phyloP scores from a whole-genome alignment of 2,888 invertebrate genomes.

The Sminthurinus aureus region DNA sequence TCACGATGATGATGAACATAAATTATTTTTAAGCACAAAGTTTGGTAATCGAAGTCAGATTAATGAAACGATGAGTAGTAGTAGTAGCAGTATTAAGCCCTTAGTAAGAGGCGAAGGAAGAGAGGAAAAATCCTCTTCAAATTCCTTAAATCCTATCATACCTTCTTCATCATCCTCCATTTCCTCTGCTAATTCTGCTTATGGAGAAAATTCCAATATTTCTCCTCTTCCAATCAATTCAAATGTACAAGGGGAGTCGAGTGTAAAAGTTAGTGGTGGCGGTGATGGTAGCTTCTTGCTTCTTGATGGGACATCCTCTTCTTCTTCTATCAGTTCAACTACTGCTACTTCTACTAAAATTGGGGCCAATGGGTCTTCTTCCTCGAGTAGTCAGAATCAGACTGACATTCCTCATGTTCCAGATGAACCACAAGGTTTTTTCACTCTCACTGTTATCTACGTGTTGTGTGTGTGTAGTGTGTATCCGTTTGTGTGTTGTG shows the following conservation, averaged over 20 bases:
- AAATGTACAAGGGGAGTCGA: slow-evolving; percentile 21
- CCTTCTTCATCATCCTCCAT: background rate
- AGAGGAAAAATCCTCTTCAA: slow-evolving; percentile 34
- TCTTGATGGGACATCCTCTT: slow-evolving; percentile 26
- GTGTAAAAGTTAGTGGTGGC: slow-evolving; percentile 26
- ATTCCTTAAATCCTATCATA: slow-evolving; percentile 17
- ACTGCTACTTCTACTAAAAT: background rate
- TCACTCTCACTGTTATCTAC: no score
- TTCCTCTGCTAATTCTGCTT: background rate
- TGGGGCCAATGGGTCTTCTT: slow-evolving; percentile 23
- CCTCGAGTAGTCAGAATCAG: slow-evolving; percentile 13
- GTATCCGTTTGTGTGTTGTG: no score
- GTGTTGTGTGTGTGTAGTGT: no score
- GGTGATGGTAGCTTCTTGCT: slow-evolving; percentile 24
- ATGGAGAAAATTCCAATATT: slow-evolving; percentile 24
- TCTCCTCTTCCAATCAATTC: slow-evolving; percentile 21
- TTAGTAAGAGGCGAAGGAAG: no score
- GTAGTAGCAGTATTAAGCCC: no score
- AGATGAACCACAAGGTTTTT: slow-evolving; percentile 32
- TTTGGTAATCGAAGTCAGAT: slow-evolving; percentile 43
- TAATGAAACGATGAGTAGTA: slow-evolving; percentile 28
- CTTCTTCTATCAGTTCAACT: slow-evolving; percentile 13
- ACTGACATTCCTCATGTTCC: slow-evolving; percentile 31
- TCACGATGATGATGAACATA: slow-evolving; percentile 23
- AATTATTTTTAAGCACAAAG: slow-evolving; percentile 40